These are phyloP conservation scores for Athalia cordata DNA, from an alignment of 2,888 invertebrate genomes.

Conservation along the genomic window DNA sequence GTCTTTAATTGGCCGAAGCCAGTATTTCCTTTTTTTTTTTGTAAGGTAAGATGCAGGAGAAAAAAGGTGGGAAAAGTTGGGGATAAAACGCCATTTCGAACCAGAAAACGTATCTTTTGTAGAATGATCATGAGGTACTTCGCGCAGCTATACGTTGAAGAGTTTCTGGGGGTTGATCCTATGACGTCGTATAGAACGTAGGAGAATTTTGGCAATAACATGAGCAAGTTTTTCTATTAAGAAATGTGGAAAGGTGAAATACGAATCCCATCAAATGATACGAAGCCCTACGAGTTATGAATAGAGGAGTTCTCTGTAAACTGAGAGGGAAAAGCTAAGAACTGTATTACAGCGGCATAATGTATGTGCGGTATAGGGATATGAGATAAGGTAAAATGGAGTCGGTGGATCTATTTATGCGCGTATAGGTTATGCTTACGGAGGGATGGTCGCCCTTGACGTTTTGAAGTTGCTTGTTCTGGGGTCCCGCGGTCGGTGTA, in stretches of 20 bases:
- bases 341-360: not conserved
- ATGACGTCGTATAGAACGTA: slow-evolving; percentile 12
- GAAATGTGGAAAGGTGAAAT: slow-evolving; percentile 9
- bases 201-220: slow-evolving; percentile 24
- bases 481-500: slow-evolving; percentile 78
- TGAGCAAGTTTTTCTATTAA: slow-evolving; percentile 14
- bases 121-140: too few species aligned
- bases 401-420: slow-evolving; percentile 42
- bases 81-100: too few species aligned
- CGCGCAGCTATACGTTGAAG: not conserved
- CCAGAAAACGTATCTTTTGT: too few species aligned
- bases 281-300: slow-evolving; percentile 1
- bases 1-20: too few species aligned
- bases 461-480: slow-evolving; percentile 85
- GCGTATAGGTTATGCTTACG: slow-evolving; percentile 76
- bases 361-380: not conserved
- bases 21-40: too few species aligned
- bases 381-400: slow-evolving; percentile 33
- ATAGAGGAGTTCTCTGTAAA: not conserved
- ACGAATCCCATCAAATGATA: slow-evolving; percentile 6
- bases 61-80: too few species aligned
- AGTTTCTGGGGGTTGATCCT: slow-evolving; percentile 4
- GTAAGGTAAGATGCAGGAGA: too few species aligned
- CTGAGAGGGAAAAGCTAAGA: not conserved
- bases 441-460: slow-evolving; percentile 87